Evolutionary conservation across 2,113 vertebrate genomes (phyloP), one percentile per base, ranked within the genome.

Genomic region (Rhadina sibilatrix): DNA sequence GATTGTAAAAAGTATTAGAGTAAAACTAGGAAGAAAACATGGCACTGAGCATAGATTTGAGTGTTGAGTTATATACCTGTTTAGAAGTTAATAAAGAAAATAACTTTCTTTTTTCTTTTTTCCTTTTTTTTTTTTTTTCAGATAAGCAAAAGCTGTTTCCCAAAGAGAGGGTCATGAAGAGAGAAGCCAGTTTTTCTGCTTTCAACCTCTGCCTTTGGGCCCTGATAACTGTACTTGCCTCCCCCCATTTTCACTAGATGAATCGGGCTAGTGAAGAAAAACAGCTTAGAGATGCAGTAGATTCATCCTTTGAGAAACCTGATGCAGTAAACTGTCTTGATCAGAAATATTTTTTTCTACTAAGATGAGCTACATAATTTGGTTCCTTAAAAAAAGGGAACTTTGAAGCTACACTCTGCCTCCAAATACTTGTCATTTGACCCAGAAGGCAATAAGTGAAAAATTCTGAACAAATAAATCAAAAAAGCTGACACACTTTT

Each of bases 381-480:
- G 40, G 9, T 76, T 87, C 53, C 53, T 78, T 75, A 60, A 91
- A 91, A 93, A 93, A 90, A n/a, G 13, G 47, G 16, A 7, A 78
- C 88, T 96, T 96, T 95, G 86, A 95, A 94, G 86, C 72, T 94
- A 78, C 47, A 52, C 37, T 97, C 64, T 86, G 79, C 83, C 56
- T 93, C 87, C 75, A 90, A 96, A 93, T 69, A 77, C 78, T 88
- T 80, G 79, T 96, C 85, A 86, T 93, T 93, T 96, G 92, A 94
- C 93, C 87, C 83, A 94, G 93, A 96, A 95, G 82, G 94, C 85
- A 95, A 6, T 66, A 88, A 90, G 71, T 68, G 44, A 96, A 95
- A 95, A 89, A 78, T 71, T 93, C 83, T 75, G 88, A 95, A 75
- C 56, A 93, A 92, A 83, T 86, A 88, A 69, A 93, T 83, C 56